Conservation (phyloP, 2,113 vertebrate species). For the Heptranchias perlo region DNA sequence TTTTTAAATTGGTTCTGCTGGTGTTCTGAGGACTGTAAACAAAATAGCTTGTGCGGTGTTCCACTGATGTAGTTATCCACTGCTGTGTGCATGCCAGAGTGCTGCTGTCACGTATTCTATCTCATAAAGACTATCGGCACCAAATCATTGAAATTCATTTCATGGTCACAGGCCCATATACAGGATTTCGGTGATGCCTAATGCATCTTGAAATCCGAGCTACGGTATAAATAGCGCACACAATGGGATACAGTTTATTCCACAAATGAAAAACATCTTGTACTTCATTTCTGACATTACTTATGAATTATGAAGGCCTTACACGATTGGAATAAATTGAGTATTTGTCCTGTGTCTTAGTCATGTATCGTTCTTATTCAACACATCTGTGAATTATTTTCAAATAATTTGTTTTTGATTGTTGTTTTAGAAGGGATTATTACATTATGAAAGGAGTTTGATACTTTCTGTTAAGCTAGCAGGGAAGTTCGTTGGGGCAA, state of each 20-base stretch:
- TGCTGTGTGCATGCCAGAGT: neutral
- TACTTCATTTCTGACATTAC: neutral
- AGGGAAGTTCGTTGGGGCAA: neutral
- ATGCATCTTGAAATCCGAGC: neutral
- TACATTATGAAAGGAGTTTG: neutral
- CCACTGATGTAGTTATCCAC: neutral
- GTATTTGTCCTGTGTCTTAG: neutral
- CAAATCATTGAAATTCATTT: conserved; percentile 20
- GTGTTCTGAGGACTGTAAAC: neutral
- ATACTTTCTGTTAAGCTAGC: neutral
- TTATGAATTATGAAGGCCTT: neutral
- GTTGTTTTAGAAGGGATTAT: neutral
- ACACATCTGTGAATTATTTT: neutral
- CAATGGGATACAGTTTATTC: neutral
- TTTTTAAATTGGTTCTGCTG: neutral
- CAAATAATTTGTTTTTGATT: neutral
- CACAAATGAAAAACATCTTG: neutral
- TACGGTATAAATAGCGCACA: neutral
- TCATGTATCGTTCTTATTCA: neutral
- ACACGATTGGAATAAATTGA: neutral
- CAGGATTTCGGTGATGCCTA: neutral
- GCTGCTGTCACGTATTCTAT: neutral
- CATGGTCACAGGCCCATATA: neutral
- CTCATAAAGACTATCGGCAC: conserved; percentile 5
- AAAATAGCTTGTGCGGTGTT: neutral